Evolutionary conservation across 2,888 invertebrate genomes (phyloP).

Genomic region (Pachycephus smyrnensis): DNA sequence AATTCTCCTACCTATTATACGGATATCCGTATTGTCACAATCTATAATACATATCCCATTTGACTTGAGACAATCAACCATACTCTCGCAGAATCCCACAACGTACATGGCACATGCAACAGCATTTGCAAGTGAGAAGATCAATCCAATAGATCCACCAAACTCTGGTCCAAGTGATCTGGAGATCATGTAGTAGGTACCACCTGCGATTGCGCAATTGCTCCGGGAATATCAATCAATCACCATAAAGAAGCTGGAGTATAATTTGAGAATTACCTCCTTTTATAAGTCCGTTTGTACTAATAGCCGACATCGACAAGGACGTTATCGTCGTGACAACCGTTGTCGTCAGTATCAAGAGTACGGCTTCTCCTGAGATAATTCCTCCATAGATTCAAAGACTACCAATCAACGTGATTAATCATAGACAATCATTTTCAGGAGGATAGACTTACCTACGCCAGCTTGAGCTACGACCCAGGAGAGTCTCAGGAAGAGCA

Average conservation of each 20-base stretch:
- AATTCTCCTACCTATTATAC: slow-evolving; percentile 77
- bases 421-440: background rate
- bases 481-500: slow-evolving; percentile 96
- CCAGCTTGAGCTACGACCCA: slow-evolving; percentile 98
- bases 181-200: slow-evolving; percentile 97
- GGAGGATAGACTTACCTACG: slow-evolving; percentile 70
- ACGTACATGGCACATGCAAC: slow-evolving; percentile 97
- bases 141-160: slow-evolving; percentile 95
- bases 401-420: background rate
- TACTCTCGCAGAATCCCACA: slow-evolving; percentile 95
- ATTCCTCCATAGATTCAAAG: background rate
- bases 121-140: slow-evolving; percentile 97
- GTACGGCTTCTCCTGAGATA: background rate
- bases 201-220: slow-evolving; percentile 71
- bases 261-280: slow-evolving; percentile 77
- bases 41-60: slow-evolving; percentile 80
- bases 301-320: slow-evolving; percentile 86
- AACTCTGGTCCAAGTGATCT: slow-evolving; percentile 96
- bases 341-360: slow-evolving; percentile 86
- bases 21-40: slow-evolving; percentile 80
- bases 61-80: slow-evolving; percentile 79
- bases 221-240: slow-evolving; percentile 8
- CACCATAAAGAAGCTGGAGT: background rate
- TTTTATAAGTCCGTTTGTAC: slow-evolving; percentile 98
- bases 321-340: slow-evolving; percentile 88